A percentile compares a stretch with the other conserved stretches of the same genome.
Conservation (phyloP, 2,888 invertebrate genomes). For the Plutella xylostella region DNA sequence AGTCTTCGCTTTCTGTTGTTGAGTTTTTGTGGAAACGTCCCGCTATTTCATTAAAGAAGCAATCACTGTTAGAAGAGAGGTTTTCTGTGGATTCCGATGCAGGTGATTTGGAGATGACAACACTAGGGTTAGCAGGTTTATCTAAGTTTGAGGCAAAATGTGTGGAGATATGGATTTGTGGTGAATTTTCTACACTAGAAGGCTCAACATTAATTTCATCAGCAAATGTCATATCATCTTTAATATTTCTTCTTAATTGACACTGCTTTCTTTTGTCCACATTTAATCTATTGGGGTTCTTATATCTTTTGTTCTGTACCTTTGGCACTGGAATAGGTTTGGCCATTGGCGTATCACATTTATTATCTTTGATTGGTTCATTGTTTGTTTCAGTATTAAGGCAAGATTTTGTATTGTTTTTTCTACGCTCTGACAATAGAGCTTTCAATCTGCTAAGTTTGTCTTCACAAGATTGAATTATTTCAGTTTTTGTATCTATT, state of each 20-base stretch:
- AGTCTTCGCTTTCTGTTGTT: constrained; percentile 45
- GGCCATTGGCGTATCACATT: constrained; percentile 16
- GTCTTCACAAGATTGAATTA: constrained; percentile 46
- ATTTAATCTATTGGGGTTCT: constrained; percentile 28
- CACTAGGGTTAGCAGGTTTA: background rate
- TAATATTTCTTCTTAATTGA: constrained; percentile 28
- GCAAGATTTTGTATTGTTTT: constrained; percentile 19
- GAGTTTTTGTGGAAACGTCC: constrained; percentile 44
- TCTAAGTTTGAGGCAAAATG: background rate
- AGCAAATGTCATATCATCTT: constrained; percentile 36
- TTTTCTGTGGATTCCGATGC: background rate
- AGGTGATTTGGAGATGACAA: background rate
- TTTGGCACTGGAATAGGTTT: constrained; percentile 23
- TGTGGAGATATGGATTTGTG: constrained; percentile 10
- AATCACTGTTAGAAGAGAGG: background rate
- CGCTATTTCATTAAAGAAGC: constrained; percentile 46
- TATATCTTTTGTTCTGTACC: constrained; percentile 30
- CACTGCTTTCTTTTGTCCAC: constrained; percentile 28
- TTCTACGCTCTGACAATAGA: constrained; percentile 31
- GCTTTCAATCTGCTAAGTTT: constrained; percentile 46
- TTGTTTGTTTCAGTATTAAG: constrained; percentile 11
- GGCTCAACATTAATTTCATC: constrained; percentile 31
- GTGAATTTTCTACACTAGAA: constrained; percentile 32
- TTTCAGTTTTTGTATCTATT: constrained; percentile 22
- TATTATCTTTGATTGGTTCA: constrained; percentile 15